Evolutionary conservation across 1,140 invertebrate genomes (phyloP), one percentile per base, ranked within the genome.

Genomic region (Calephelis nemesis): DNA sequence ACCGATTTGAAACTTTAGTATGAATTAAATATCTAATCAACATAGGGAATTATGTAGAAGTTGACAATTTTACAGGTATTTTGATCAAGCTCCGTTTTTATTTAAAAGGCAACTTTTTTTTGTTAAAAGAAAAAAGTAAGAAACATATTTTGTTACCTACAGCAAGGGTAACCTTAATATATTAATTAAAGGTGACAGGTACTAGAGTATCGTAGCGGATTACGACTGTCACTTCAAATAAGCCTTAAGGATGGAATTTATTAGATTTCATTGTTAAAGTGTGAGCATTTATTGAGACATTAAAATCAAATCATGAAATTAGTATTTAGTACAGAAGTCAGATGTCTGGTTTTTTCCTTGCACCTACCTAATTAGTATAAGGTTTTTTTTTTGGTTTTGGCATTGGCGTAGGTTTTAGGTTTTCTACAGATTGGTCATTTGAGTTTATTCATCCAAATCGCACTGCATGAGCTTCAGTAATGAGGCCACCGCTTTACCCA

Each of bases 181-280:
- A 42, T 42, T 60, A 60, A 60, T 60, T 60, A 40, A 60, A 60
- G 7, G 58, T 60, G 58, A 60, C 58, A 60, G 58, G 58, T 42
- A 60, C 58, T 39, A 45, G 42, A 9, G 30, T n/a, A 60, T 30
- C 54, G 30, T 12, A 30, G 39, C 11, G 39, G 39, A 60, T 60
- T 60, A 60, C 39, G 40, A 40, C 19, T 42, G 58, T 60, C 58
- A 60, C 58, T 60, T 60, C 58, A 30, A 60, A 60, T 60, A 60
- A 60, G 58, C 39, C 58, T 39, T 60, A 40, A n/a, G 7, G 7
- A 60, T 60, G 6, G 12, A n/a, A 30, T 13, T 42, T 30, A 40
- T 60, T 60, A 40, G 54, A 60, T 60, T 60, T 60, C n/a, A 60
- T 39, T 19, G 54, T 60, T 60, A 60, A 60, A 60, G 30, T 60